Conservation (phyloP, 2,888 invertebrate genomes). For the Drosophila setosimentum region DNA sequence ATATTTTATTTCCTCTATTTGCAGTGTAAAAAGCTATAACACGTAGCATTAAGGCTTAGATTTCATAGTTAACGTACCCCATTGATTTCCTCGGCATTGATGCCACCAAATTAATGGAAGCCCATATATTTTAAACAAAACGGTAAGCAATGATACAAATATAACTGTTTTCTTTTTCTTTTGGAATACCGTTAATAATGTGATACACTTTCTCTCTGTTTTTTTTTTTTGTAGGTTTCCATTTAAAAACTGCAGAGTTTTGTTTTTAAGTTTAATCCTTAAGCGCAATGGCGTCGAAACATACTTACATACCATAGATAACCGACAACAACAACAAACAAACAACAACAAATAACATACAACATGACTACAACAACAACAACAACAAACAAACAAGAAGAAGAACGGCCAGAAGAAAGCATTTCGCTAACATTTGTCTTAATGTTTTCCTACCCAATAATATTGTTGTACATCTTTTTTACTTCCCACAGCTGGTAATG, state of each 20-base stretch:
- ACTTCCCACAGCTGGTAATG: slow-evolving; percentile 76
- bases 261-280: slow-evolving; percentile 50
- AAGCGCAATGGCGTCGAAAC: slow-evolving; percentile 28
- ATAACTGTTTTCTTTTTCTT: no score
- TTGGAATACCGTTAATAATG: neutral
- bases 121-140: slow-evolving; percentile 76
- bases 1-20: slow-evolving; percentile 50
- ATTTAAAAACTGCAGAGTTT: slow-evolving; percentile 57
- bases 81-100: slow-evolving; percentile 72
- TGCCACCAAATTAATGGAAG: slow-evolving; percentile 65
- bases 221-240: slow-evolving; percentile 58
- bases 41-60: slow-evolving; percentile 75
- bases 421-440: slow-evolving; percentile 59
- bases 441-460: slow-evolving; percentile 66
- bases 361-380: slow-evolving; percentile 17
- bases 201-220: neutral
- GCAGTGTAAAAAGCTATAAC: slow-evolving; percentile 77
- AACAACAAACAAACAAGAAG: slow-evolving; percentile 22
- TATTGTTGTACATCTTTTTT: slow-evolving; percentile 78
- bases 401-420: slow-evolving; percentile 42
- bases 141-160: slow-evolving; percentile 48
- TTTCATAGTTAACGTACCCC: slow-evolving; percentile 70
- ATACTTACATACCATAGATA: slow-evolving; percentile 53
- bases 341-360: slow-evolving; percentile 41
- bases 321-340: slow-evolving; percentile 46